Percentiles rank a stretch among this genome's conserved stretches.
These are phyloP conservation scores for Chaitophorus viminalis DNA, from an alignment of 2,888 invertebrate species.

Conservation along the genomic window DNA sequence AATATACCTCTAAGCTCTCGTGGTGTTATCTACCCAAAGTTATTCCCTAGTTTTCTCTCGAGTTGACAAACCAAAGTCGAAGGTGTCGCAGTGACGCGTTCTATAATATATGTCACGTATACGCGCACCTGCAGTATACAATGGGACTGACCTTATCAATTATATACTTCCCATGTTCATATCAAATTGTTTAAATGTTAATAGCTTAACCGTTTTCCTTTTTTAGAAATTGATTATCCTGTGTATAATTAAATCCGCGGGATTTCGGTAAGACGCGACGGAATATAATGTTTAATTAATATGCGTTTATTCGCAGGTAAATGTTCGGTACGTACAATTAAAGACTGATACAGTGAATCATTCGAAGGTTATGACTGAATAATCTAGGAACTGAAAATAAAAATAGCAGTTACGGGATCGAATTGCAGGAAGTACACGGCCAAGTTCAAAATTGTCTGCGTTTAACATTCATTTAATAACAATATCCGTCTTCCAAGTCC, in stretches of 20 bases:
- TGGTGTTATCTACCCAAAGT: too few species aligned
- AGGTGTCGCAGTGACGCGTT: too few species aligned
- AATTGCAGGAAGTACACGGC: constrained; percentile 43
- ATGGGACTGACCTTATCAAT: too few species aligned
- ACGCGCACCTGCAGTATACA: too few species aligned
- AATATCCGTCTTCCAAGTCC: constrained; percentile 35
- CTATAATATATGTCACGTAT: too few species aligned
- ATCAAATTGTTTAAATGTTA: neutral
- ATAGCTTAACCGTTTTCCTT: neutral
- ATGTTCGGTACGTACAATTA: constrained; percentile 1
- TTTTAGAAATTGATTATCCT: neutral
- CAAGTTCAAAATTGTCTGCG: constrained; percentile 41
- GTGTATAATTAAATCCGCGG: neutral
- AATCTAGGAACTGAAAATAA: constrained; percentile 31
- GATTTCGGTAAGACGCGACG: neutral
- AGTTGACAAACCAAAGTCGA: too few species aligned
- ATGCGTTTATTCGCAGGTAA: neutral
- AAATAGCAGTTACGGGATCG: constrained; percentile 34
- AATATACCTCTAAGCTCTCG: too few species aligned
- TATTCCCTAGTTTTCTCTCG: too few species aligned
- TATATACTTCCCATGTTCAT: neutral
- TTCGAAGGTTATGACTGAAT: constrained; percentile 25
- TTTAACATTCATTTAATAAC: constrained; percentile 1
- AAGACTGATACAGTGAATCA: neutral
- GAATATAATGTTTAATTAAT: neutral